A percentile compares a stretch with the other conserved stretches of the same genome.
phyloP scores from a whole-genome alignment of 2,797 vertebrate species.

The Hapalemur alaotrensis region DNA sequence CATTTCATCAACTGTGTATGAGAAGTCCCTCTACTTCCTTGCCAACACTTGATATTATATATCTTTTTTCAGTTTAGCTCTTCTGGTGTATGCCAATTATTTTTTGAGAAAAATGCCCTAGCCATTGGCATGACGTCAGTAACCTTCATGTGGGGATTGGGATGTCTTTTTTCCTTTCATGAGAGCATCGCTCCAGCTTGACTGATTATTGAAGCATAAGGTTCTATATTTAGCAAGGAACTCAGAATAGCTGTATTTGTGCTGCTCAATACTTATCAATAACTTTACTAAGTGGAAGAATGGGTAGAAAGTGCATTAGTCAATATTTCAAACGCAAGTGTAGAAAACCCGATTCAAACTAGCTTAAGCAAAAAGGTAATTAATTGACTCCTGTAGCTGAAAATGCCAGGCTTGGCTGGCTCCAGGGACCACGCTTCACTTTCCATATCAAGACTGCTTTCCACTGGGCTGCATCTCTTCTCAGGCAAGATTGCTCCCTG shows the following conservation, averaged over 20 bases:
- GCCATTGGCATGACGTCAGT: background rate
- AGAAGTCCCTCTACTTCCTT: background rate
- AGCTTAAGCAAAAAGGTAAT: background rate
- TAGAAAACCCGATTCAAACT: background rate
- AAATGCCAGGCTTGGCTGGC: background rate
- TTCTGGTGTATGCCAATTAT: background rate
- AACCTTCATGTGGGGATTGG: background rate
- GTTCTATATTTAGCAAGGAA: background rate
- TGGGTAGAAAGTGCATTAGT: background rate
- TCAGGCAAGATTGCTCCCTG: background rate
- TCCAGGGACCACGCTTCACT: background rate
- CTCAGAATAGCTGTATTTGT: background rate
- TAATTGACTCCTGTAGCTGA: background rate
- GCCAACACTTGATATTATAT: background rate
- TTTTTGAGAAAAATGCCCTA: background rate
- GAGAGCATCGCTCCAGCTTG: background rate
- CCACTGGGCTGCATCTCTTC: background rate
- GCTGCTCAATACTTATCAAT: background rate
- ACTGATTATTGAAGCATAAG: background rate
- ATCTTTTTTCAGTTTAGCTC: background rate
- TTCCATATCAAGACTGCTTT: background rate
- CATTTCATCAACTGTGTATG: background rate
- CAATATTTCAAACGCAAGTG: slow-evolving; percentile 11
- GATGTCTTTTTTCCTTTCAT: background rate
- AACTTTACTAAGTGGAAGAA: background rate